Evolutionary conservation across 2,888 invertebrate species (phyloP).

Genomic region (Seladonia tumulorum): DNA sequence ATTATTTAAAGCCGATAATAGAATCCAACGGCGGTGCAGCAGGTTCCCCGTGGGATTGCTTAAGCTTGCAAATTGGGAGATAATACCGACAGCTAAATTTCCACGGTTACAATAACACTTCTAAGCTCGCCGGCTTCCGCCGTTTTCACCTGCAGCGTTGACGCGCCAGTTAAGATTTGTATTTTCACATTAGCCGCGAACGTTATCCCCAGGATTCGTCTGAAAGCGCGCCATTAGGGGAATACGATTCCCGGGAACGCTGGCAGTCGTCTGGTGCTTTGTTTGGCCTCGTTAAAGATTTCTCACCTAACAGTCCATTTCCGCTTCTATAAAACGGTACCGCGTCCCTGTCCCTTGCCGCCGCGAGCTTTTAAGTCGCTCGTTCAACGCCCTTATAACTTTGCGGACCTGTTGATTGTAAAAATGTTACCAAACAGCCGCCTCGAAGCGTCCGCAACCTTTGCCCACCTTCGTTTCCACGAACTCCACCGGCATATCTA

Average conservation of each 20-base stretch:
- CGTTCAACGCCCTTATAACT: slow-evolving; percentile 1
- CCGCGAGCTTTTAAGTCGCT: slow-evolving; percentile 3
- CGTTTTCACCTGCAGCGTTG: slow-evolving; percentile 2
- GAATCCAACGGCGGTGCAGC: neutral
- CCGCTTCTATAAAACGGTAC: slow-evolving; percentile 14
- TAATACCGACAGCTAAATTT: neutral
- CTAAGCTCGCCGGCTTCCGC: neutral
- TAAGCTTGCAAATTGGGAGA: slow-evolving; percentile 10
- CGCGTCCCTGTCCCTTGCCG: neutral
- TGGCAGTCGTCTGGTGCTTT: slow-evolving; percentile 1
- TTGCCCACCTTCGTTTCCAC: neutral
- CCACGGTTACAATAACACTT: neutral
- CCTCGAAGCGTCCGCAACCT: neutral
- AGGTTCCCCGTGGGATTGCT: neutral
- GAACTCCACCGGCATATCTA: neutral
- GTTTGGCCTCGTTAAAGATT: slow-evolving; percentile 30
- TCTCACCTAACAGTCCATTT: slow-evolving; percentile 15
- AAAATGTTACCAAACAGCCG: neutral
- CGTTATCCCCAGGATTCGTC: slow-evolving; percentile 22
- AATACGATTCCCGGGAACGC: slow-evolving; percentile 12
- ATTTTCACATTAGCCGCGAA: slow-evolving; percentile 17
- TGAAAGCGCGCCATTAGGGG: slow-evolving; percentile 14
- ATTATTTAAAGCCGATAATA: neutral
- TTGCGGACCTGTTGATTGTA: slow-evolving; percentile 34
- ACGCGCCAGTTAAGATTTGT: slow-evolving; percentile 10